Base-by-base conservation (phyloP, 2,113 vertebrate species). In the Ascaphus truei region DNA sequence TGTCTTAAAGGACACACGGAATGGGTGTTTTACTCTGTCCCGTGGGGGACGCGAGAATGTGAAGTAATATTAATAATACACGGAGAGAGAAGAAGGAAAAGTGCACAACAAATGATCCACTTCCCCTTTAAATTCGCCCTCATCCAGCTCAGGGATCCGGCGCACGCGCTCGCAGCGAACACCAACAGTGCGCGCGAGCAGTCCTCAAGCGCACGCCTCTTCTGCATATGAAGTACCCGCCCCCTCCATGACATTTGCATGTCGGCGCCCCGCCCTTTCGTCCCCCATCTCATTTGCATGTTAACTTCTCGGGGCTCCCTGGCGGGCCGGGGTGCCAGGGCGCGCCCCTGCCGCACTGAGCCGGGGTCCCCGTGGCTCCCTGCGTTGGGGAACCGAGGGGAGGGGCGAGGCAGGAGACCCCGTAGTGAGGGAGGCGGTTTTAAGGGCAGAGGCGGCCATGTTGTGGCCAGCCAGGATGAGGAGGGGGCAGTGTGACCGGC, bases 251-350 rank as follows among this genome's bases (percentile, higher is more conserved):
- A n/a, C 48, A 29, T 65, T 65, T 65, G 48, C 48, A 65, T 65
- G 20, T 2, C 9, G 4, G 20, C 53, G 31, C 20, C 22, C 53
- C 62, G 18, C 62, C 53, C 41, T 48, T n/a, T n/a, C n/a, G n/a
- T n/a, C n/a, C 29, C 13, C 16, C 41, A 12, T 12, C 55, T 74
- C 62, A 78, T 78, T 78, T 78, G 72, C 76, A 78, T 78, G 73
- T 76, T 76, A 78, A 72, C 72, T 78, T 76, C 50, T 56, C 20
- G 36, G 13, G 47, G 48, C 37, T 43, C 15, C 57, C 27, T 22
- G 29, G 50, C 3, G 9, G 26, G 3, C 2, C 15, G 3, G 20
- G 8, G n/a, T 7, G n/a, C n/a, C n/a, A n/a, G n/a, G n/a, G n/a
- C n/a, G n/a, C n/a, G n/a, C n/a, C n/a, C n/a, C n/a, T n/a, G n/a